Evolutionary conservation across 2,113 vertebrate species (phyloP).

Genomic region (Saguinus imperator): DNA sequence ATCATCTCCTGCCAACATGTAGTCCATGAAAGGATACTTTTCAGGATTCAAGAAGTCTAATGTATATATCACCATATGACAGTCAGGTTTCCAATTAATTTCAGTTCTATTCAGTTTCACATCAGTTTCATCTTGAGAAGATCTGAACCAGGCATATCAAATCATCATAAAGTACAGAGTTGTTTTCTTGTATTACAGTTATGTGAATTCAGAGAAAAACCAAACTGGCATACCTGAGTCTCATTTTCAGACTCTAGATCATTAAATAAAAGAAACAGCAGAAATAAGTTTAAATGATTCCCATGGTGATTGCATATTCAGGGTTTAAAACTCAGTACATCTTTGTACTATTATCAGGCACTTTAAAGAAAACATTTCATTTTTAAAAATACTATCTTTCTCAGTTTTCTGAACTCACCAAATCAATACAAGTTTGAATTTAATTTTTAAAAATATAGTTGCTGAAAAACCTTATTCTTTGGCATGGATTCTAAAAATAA

Average conservation of each 20-base stretch:
- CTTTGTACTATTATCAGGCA: not conserved
- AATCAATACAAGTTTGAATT: not conserved
- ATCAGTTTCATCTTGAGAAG: constrained; percentile 11
- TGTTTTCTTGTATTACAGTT: constrained; percentile 46
- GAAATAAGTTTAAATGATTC: constrained; percentile 42
- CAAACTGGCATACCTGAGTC: not conserved
- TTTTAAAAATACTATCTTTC: not conserved
- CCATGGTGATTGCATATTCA: not conserved
- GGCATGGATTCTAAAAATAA: not conserved
- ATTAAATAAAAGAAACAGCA: constrained; percentile 31
- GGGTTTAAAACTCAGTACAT: constrained; percentile 1
- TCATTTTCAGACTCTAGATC: constrained; percentile 37
- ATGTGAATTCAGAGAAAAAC: constrained; percentile 12
- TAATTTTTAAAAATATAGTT: not conserved
- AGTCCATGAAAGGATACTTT: not conserved
- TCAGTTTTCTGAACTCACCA: not conserved
- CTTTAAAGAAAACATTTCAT: not conserved
- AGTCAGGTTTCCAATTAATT: constrained; percentile 54
- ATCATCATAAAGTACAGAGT: not conserved
- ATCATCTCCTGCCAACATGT: not conserved
- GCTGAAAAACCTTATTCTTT: not conserved
- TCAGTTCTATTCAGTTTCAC: constrained; percentile 33
- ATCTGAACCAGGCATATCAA: constrained; percentile 50
- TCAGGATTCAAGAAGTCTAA: not conserved
- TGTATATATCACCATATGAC: not conserved